These are phyloP conservation scores for Temnothorax longispinosus DNA, from an alignment of 1,140 invertebrate species.

Conservation along the genomic window DNA sequence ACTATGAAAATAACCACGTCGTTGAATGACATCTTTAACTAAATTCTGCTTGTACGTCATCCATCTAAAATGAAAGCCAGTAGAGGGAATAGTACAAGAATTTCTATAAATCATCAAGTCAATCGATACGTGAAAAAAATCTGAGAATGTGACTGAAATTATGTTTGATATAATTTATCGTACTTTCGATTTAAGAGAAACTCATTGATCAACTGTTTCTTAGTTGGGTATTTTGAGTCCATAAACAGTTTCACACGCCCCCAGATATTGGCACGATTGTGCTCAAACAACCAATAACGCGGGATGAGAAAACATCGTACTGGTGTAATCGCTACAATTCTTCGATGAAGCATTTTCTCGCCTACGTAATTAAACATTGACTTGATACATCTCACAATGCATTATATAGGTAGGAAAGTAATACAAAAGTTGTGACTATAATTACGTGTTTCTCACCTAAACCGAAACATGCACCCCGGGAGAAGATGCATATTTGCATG, in stretches of 20 bases:
- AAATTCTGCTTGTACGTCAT: conserved; percentile 85
- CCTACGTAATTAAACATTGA: conserved; percentile 84
- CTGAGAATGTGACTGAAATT: background rate
- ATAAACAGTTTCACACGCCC: conserved; percentile 87
- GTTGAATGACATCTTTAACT: conserved; percentile 83
- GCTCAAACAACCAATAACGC: conserved; percentile 87
- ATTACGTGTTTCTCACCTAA: conserved; percentile 70
- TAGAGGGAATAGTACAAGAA: conserved; percentile 11
- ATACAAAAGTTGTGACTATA: background rate
- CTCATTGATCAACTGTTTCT: conserved; percentile 86
- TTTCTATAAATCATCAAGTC: background rate
- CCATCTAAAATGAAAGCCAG: conserved; percentile 82
- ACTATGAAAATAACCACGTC: conserved; percentile 83
- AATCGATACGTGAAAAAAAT: conserved; percentile 1
- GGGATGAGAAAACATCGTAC: conserved; percentile 88
- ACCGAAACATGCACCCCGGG: conserved; percentile 81
- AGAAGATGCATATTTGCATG: conserved; percentile 81
- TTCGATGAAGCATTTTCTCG: conserved; percentile 87
- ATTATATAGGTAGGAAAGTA: background rate
- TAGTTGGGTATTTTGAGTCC: conserved; percentile 87
- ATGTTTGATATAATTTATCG: background rate
- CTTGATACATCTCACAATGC: background rate
- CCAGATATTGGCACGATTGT: conserved; percentile 89
- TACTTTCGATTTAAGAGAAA: conserved; percentile 85
- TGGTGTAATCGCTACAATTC: conserved; percentile 86